Evolutionary conservation across 1,140 invertebrate genomes (phyloP), one percentile per base, ranked within the genome.

Genomic region (Cepaea nemoralis): DNA sequence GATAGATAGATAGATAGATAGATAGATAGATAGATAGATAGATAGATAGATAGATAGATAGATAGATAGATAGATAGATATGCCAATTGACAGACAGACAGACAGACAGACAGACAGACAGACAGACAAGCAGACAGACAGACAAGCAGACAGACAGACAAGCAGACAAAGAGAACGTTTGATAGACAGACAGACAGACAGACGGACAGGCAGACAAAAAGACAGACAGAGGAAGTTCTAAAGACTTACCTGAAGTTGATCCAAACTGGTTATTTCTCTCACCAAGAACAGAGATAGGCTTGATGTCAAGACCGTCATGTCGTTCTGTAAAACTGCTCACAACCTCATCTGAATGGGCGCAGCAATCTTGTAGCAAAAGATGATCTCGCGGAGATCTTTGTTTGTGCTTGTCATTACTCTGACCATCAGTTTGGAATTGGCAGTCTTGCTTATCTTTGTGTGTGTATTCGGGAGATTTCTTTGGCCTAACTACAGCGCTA

Each of bases 1-100:
- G 77, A 78, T 22, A 45, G 77, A 8, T 33, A 78, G 69, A 71
- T 16, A 35, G 69, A 71, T 16, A 42, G 33, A 42, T 16, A 42
- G 37, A 71, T 16, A 71, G 69, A 71, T 12, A 71, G 37, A 24
- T 14, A 75, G 45, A 8, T 22, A 27, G 40, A 75, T 12, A 67
- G n/a, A 67, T 10, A 67, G 24, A 67, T 12, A 67, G 8, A 35
- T 31, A n/a, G 63, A 67, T 31, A 12, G n/a, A 48, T 48, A 19
- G 45, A 48, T 48, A 19, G 45, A 48, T 48, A 19, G n/a, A n/a
- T n/a, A n/a, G n/a, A n/a, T n/a, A n/a, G n/a, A n/a, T n/a, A n/a
- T n/a, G n/a, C n/a, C n/a, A 19, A 48, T 48, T 8, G 45, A 48
- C 19, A 19, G 45, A 48, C 19, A 19, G 45, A 48, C 19, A 19